A percentile compares a stretch with the other conserved stretches of the same genome.
These are phyloP conservation scores for Dendroctonus valens DNA, from an alignment of 1,140 invertebrate species.

Conservation along the genomic window DNA sequence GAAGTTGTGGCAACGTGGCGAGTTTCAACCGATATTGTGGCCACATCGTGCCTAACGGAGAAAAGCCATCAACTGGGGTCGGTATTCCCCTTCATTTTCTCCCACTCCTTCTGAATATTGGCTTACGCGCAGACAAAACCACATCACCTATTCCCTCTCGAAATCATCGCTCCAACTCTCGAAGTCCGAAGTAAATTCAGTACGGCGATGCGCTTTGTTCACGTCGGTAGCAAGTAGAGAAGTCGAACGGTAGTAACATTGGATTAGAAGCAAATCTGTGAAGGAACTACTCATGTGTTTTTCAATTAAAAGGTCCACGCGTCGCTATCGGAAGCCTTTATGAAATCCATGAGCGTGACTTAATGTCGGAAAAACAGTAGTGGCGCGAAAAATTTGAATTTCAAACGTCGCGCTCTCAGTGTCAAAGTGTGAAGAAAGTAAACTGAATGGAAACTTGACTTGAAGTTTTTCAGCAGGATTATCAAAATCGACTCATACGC, in stretches of 20 bases:
- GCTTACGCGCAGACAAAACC: conserved; percentile 43
- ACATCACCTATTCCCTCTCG: conserved; percentile 34
- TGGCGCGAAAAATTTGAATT: conserved; percentile 8
- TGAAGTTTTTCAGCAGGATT: background rate
- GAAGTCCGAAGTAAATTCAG: conserved; percentile 1
- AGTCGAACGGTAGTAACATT: conserved; percentile 6
- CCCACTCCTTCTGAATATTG: conserved; percentile 31
- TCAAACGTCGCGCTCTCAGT: conserved; percentile 1
- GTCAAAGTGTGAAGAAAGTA: background rate
- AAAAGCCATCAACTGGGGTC: conserved; percentile 45
- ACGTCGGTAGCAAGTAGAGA: conserved; percentile 6
- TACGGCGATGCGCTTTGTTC: conserved; percentile 20
- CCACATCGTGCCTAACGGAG: conserved; percentile 48
- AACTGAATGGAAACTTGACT: background rate
- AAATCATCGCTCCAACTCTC: conserved; percentile 11
- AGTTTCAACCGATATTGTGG: conserved; percentile 51
- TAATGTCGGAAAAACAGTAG: background rate
- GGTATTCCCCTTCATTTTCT: conserved; percentile 43
- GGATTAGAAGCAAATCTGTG: background rate
- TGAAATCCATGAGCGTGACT: background rate
- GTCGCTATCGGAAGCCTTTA: background rate
- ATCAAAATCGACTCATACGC: too few species aligned
- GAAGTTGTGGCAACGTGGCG: conserved; percentile 39
- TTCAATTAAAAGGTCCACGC: too few species aligned
- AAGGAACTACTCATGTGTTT: too few species aligned